Percentiles rank a stretch among this genome's conserved stretches.
Evolutionary conservation across 2,797 vertebrate genomes (phyloP).

Genomic region (Takifugu rubripes): DNA sequence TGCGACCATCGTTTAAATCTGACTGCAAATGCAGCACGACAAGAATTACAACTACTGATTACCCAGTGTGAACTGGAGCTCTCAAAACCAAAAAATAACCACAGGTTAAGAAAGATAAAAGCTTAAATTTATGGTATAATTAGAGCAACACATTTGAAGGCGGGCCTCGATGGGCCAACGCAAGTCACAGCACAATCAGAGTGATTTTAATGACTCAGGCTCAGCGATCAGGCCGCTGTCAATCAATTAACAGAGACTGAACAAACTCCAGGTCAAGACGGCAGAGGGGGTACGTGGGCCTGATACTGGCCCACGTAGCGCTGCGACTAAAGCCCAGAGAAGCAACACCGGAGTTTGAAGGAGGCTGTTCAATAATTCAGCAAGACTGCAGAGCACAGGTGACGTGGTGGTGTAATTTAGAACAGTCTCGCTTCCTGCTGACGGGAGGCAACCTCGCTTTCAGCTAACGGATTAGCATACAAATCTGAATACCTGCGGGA

Average conservation of each 20-base stretch:
- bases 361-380: slow-evolving; percentile 45
- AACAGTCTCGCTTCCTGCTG: slow-evolving; percentile 2
- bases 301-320: slow-evolving; percentile 6
- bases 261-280: slow-evolving; percentile 3
- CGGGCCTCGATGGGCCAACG: slow-evolving; percentile 3
- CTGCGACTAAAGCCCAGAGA: slow-evolving; percentile 13
- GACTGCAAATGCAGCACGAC: too few species aligned
- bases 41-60: too few species aligned
- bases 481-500: not conserved
- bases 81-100: too few species aligned
- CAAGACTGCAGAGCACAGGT: slow-evolving; percentile 1
- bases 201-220: slow-evolving; percentile 1
- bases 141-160: not conserved
- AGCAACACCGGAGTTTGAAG: slow-evolving; percentile 33
- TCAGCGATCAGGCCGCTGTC: not conserved
- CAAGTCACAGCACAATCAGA: slow-evolving; percentile 8
- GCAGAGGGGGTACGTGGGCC: slow-evolving; percentile 12
- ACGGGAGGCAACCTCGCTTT: not conserved
- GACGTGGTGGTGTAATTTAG: not conserved
- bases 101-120: too few species aligned
- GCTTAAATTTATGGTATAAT: too few species aligned
- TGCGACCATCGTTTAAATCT: too few species aligned
- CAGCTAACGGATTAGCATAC: too few species aligned
- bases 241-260: slow-evolving; percentile 4
- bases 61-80: too few species aligned